Conservation (phyloP, 2,113 vertebrate species). For the Cavia porcellus region DNA sequence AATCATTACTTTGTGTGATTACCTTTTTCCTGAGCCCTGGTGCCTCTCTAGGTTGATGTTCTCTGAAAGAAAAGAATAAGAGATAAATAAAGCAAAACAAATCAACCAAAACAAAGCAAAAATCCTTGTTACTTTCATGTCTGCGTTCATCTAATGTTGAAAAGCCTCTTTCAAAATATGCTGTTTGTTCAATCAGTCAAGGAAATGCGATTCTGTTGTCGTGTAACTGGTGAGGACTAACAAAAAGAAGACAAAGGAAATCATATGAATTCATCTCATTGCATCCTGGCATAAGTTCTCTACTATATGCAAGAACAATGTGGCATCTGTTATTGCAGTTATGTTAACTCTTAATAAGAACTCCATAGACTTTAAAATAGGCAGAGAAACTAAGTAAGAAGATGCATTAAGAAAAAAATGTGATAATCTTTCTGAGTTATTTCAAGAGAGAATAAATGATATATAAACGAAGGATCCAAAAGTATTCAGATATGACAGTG, state of each 20-base stretch:
- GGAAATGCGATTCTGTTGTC: not conserved
- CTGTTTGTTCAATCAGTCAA: not conserved
- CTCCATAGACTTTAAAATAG: not conserved
- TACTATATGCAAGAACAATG: not conserved
- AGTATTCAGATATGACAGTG: not conserved
- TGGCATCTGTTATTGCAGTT: accelerated
- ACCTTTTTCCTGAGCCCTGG: not conserved
- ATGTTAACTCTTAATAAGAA: not conserved
- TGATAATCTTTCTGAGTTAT: not conserved
- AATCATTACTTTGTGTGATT: not conserved
- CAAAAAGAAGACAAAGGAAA: not conserved
- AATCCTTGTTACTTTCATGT: not conserved
- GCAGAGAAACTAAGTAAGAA: not conserved
- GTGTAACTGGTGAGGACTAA: not conserved
- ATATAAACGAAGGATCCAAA: not conserved
- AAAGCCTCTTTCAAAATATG: not conserved
- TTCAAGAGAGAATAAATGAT: not conserved
- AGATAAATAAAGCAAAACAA: not conserved
- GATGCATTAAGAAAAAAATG: not conserved
- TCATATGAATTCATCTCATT: not conserved
- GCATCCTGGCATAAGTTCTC: not conserved
- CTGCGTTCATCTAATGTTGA: not conserved
- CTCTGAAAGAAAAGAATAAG: not conserved
- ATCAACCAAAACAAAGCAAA: not conserved
- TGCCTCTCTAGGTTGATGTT: not conserved